Base-by-base conservation (phyloP, 2,797 vertebrate genomes). In the Sebastes iracundus region DNA sequence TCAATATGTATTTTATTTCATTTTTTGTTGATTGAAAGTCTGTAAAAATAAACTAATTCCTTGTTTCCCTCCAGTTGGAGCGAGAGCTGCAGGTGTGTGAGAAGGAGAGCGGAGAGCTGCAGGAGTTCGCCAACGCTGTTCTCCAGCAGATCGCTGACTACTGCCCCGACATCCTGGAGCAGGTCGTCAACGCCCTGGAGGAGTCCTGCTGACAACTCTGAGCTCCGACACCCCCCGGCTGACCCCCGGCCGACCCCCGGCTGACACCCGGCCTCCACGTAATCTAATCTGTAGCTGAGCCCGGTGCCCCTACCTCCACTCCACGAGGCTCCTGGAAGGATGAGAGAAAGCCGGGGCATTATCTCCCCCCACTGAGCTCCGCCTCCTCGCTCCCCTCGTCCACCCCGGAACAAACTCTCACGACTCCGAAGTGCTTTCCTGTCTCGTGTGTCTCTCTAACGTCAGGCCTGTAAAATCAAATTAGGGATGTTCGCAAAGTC, bases 151-250 rank as follows among this genome's bases (percentile, higher is more conserved):
- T 99, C 25, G 97, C 98, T 0, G 98, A 99, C 88, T 97, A 97
- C 94, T 99, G 98, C 94, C 98, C 98, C 0, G 98, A 99, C 92
- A 98, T 99, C 94, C 96, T 99, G 92, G 98, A 99, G 94, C 97
- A 98, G 93, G 98, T 99, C 1, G 98, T 99, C 92, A 99, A 97
- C 1, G 97, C 98, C 7, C 93, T 99, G 72, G 98, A 99, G 89
- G 98, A 99, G 94, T 98, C 97, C 0, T 98, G 96, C 62, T 99
- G 97, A 98, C 95, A 70, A 60, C 79, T 79, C 82, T 77, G 85
- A 90, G 88, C 83, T 89, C 75, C 66, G 65, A 80, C 80, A 42
- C 67, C 56, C 64, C 59, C 55, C 11, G 28, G 71, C 75, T 30
- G 68, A 81, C 20, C 56, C 60, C 30, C 30, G 30, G 30, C 30